Evolutionary conservation across 2,797 vertebrate genomes (phyloP), one percentile per base, ranked within the genome.

Genomic region (Lithobates pipiens): DNA sequence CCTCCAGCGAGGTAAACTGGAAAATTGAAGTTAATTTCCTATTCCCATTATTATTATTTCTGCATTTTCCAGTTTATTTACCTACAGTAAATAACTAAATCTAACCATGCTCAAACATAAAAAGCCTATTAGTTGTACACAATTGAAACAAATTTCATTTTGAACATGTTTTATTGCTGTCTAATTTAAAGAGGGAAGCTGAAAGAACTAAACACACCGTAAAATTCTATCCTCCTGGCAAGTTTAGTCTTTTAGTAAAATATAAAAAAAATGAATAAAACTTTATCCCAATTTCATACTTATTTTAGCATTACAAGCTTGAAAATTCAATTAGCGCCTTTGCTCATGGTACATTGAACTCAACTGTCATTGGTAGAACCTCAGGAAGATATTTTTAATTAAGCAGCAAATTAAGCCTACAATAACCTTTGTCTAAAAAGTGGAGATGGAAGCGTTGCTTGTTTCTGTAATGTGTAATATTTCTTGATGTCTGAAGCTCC

Each of bases 291-390:
- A 88, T 91, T 89, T 88, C 68, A 86, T 77, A 76, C 61, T 32
- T 81, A 73, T 88, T 90, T 84, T 82, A 88, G 83, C 86, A 80
- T 69, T 76, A 77, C 32, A 88, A 80, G 71, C 65, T 86, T 87
- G 72, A 89, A 92, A 93, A 90, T 87, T 82, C 88, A 89, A 90
- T 91, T 92, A 91, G 77, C 89, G 82, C 27, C 67, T 80, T 4
- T 81, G 32, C 88, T 88, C 79, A 44, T 65, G 85, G 72, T 80
- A 87, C 83, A 75, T 46, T 87, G 90, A 86, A 90, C 83, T 89
- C 82, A 85, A 69, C 88, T 89, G 89, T 90, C 83, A 90, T 70
- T 65, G 76, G 23, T 10, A 89, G 88, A 86, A 88, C 77, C 81
- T 86, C 68, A 61, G 85, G 0, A 0, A 88, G 82, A 82, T 57